Percentiles rank a stretch among this genome's conserved stretches.
Conservation (phyloP, 2,113 vertebrate genomes). For the Neofelis nebulosa region DNA sequence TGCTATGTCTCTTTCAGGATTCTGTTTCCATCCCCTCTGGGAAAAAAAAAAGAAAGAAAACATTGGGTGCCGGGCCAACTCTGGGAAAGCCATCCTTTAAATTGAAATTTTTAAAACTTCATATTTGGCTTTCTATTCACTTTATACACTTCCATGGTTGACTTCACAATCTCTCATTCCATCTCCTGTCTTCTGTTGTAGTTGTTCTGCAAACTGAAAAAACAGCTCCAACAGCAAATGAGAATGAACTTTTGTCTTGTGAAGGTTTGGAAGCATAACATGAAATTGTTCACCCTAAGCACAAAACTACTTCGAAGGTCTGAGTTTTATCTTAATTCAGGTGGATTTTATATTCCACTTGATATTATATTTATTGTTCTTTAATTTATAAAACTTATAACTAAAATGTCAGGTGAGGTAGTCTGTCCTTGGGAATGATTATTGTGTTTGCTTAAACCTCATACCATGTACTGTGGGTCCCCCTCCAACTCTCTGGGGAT, state of each 20-base stretch:
- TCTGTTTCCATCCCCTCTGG: background rate
- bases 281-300: background rate
- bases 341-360: background rate
- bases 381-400: background rate
- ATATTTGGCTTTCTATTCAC: background rate
- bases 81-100: constrained; percentile 2
- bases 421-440: background rate
- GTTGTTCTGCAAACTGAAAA: background rate
- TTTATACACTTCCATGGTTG: background rate
- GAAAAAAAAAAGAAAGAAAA: too few species aligned
- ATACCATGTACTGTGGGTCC: background rate
- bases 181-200: background rate
- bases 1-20: background rate
- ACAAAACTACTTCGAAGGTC: background rate
- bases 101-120: background rate
- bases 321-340: background rate
- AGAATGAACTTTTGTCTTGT: background rate
- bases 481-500: background rate
- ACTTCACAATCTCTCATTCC: background rate
- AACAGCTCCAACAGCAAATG: background rate
- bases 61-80: background rate
- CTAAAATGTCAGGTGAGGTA: background rate
- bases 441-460: background rate
- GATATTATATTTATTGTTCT: background rate
- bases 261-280: background rate